Base-by-base conservation (phyloP, 2,113 vertebrate genomes). In the Reinhardtius hippoglossoides region DNA sequence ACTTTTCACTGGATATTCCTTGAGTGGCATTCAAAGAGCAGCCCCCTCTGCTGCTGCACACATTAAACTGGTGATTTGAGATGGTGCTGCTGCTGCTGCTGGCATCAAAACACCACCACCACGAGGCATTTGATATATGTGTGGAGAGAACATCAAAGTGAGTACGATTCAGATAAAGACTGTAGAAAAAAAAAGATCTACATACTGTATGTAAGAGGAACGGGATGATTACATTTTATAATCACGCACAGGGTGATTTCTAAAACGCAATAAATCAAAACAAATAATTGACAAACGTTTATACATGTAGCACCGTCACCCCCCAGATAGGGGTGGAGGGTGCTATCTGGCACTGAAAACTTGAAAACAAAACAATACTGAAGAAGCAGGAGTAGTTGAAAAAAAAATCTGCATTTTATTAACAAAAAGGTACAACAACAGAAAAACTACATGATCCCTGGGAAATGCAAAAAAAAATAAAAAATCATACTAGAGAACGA, bases 21-120 rank as follows among this genome's bases (percentile, higher is more conserved):
- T 44, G 77, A 77, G 78, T 81, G 72, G 57, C 71, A 60, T 78
- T 84, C 44, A 61, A 56, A 76, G 77, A 83, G 61, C 70, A 73
- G 60, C 31, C 71, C 67, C 31, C 24, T 24, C 56, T 24, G 70
- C 73, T 64, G 70, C 46, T 42, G 67, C 46, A 21, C 20, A 14
- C 52, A 59, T 80, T 70, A 52, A 81, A 63, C 5, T 9, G n/a
- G 3, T 50, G 52, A 84, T 83, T 64, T 68, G 67, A 87, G 68
- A 84, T 40, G 66, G 54, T 71, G 23, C 40, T 42, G 40, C 55
- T 50, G 40, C 55, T 50, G 18, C 66, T 48, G 26, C 65, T 78
- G 78, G 87, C 80, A 78, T 80, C 65, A 71, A 75, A 84, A 76
- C 71, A 71, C 35, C 64, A 70, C 18, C 37, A 62, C 55, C 73